phyloP scores from a whole-genome alignment of 1,140 invertebrate species.

The Hyles vespertilio region DNA sequence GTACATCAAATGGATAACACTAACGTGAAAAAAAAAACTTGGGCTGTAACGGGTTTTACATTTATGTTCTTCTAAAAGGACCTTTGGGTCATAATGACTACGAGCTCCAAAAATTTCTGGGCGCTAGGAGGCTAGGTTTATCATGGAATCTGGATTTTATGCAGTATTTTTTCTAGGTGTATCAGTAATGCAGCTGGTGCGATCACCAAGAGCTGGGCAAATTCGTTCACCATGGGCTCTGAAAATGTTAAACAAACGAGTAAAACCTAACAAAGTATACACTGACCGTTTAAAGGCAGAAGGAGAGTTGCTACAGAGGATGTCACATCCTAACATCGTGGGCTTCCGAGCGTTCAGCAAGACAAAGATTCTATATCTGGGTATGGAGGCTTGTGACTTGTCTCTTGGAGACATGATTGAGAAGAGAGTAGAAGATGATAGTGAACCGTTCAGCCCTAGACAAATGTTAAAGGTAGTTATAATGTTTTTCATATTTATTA shows the following conservation, averaged over 20 bases:
- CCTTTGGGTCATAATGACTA: too few species aligned
- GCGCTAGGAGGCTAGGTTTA: too few species aligned
- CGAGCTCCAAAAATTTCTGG: too few species aligned
- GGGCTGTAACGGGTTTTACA: too few species aligned
- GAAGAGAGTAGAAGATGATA: constrained; percentile 76
- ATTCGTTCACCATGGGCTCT: constrained; percentile 88
- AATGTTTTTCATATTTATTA: neutral
- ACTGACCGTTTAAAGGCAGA: constrained; percentile 80
- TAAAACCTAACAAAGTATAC: constrained; percentile 61
- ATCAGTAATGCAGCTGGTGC: constrained; percentile 84
- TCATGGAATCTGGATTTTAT: neutral
- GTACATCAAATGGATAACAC: too few species aligned
- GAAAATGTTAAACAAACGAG: constrained; percentile 80
- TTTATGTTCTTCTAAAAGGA: too few species aligned
- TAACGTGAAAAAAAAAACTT: too few species aligned
- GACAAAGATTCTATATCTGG: constrained; percentile 79
- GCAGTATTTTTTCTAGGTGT: constrained; percentile 77
- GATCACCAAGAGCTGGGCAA: constrained; percentile 81
- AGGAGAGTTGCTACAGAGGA: constrained; percentile 81
- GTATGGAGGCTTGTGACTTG: constrained; percentile 82
- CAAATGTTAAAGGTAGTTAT: constrained; percentile 78
- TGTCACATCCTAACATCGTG: constrained; percentile 90
- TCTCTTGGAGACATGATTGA: constrained; percentile 86
- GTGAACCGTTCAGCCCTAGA: constrained; percentile 78
- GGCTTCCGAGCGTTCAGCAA: constrained; percentile 85